Percentiles rank a stretch among this genome's conserved stretches.
phyloP scores from a whole-genome alignment of 2,888 invertebrate species.

The Drosophila cognata region DNA sequence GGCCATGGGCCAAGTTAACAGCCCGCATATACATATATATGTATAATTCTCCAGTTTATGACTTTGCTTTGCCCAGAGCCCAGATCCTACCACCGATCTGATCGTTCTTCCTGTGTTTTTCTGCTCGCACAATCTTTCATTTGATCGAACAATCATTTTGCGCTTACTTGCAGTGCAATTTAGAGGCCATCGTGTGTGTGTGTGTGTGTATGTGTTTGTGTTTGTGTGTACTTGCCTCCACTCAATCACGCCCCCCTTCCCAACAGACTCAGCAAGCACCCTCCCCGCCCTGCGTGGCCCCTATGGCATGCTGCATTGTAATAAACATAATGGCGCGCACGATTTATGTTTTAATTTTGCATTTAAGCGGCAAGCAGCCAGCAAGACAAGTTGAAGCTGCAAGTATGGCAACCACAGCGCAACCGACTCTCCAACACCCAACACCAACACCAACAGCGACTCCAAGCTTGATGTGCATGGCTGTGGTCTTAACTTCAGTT shows the following conservation, averaged over 20 bases:
- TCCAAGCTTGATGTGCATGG: constrained; percentile 14
- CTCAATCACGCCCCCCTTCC: constrained; percentile 62
- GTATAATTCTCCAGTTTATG: constrained; percentile 69
- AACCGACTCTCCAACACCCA: not conserved
- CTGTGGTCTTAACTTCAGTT: constrained; percentile 68
- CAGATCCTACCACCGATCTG: constrained; percentile 27
- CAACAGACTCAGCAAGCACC: constrained; percentile 20
- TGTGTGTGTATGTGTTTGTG: constrained; percentile 25
- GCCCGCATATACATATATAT: constrained; percentile 28
- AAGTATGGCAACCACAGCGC: constrained; percentile 10
- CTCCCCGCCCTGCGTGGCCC: not conserved
- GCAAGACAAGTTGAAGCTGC: constrained; percentile 12
- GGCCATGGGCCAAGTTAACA: constrained; percentile 20
- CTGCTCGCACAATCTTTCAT: constrained; percentile 57
- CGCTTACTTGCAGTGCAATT: constrained; percentile 73
- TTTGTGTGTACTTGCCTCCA: constrained; percentile 48
- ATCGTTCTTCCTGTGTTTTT: constrained; percentile 7
- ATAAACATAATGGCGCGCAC: constrained; percentile 83
- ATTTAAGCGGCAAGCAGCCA: constrained; percentile 65
- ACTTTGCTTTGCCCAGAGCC: constrained; percentile 52
- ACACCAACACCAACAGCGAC: constrained; percentile 1
- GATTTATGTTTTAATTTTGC: constrained; percentile 84
- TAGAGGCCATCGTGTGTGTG: constrained; percentile 29
- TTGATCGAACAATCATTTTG: constrained; percentile 78
- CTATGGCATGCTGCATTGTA: constrained; percentile 69